Conservation (phyloP, 2,888 invertebrate species). For the Apotomis betuletana region DNA sequence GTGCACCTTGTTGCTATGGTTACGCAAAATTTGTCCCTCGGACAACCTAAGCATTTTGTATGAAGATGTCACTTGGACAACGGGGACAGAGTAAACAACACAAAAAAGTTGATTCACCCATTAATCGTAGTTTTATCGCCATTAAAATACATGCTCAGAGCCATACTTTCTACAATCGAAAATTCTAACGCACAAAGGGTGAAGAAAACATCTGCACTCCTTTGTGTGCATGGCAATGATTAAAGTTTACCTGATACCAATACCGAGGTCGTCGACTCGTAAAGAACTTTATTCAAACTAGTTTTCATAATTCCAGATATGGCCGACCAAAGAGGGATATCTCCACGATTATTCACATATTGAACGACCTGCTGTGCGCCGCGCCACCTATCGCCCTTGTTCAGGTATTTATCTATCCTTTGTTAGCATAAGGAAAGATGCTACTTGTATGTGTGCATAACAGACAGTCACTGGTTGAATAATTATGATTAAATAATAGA, state of each 20-base stretch:
- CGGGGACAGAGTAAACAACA: too few relatives aligned
- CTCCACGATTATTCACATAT: constrained; percentile 97
- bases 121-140: too few relatives aligned
- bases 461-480: too few relatives aligned
- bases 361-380: constrained; percentile 96
- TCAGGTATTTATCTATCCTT: constrained; percentile 63
- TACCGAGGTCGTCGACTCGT: background rate
- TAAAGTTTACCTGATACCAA: constrained; percentile 24
- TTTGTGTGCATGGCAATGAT: constrained; percentile 28
- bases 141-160: too few relatives aligned
- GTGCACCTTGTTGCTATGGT: too few relatives aligned
- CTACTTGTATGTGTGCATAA: too few relatives aligned
- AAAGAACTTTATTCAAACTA: constrained; percentile 22
- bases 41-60: too few relatives aligned
- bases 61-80: too few relatives aligned
- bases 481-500: too few relatives aligned
- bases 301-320: constrained; percentile 76
- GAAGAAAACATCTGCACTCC: constrained; percentile 15
- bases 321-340: constrained; percentile 97
- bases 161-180: background rate
- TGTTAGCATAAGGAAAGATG: background rate
- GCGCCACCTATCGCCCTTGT: constrained; percentile 86
- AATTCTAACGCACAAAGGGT: background rate
- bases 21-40: too few relatives aligned
- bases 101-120: too few relatives aligned